A percentile compares a stretch with the other conserved stretches of the same genome.
phyloP scores from a whole-genome alignment of 2,888 invertebrate genomes.

The Chesias legatella region DNA sequence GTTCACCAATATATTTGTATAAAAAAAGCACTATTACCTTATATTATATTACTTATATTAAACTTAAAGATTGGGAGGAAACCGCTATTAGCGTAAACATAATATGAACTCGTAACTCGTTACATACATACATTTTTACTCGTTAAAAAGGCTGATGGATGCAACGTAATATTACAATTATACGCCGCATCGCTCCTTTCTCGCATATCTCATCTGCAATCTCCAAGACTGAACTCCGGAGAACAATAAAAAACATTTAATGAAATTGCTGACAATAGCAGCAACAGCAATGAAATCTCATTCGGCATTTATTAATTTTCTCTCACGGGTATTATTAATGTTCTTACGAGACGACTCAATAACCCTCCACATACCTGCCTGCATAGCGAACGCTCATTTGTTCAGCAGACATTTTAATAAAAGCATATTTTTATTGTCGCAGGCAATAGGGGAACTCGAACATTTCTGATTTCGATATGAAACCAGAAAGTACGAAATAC shows the following conservation, averaged over 20 bases:
- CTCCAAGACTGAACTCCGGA: background rate
- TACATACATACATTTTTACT: no score
- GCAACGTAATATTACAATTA: no score
- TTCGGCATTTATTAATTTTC: slow-evolving; percentile 13
- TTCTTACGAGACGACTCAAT: slow-evolving; percentile 40
- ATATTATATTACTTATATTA: no score
- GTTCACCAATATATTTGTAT: no score
- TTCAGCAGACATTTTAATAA: slow-evolving; percentile 73
- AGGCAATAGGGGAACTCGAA: slow-evolving; percentile 22
- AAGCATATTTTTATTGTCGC: slow-evolving; percentile 65
- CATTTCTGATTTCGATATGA: slow-evolving; percentile 1
- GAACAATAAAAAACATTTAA: background rate
- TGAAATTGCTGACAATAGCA: background rate
- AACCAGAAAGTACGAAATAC: no score
- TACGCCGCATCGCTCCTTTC: no score
- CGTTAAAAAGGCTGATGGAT: no score
- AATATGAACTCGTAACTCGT: no score
- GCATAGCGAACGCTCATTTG: slow-evolving; percentile 65
- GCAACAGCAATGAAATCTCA: slow-evolving; percentile 1
- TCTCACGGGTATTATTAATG: background rate
- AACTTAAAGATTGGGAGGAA: no score
- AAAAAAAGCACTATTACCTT: no score
- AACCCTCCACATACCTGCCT: slow-evolving; percentile 70
- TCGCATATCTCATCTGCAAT: background rate
- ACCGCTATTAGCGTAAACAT: no score